phyloP scores from a whole-genome alignment of 37 sponge, comb jelly and placozoan species.

The Beroe forskalii region DNA sequence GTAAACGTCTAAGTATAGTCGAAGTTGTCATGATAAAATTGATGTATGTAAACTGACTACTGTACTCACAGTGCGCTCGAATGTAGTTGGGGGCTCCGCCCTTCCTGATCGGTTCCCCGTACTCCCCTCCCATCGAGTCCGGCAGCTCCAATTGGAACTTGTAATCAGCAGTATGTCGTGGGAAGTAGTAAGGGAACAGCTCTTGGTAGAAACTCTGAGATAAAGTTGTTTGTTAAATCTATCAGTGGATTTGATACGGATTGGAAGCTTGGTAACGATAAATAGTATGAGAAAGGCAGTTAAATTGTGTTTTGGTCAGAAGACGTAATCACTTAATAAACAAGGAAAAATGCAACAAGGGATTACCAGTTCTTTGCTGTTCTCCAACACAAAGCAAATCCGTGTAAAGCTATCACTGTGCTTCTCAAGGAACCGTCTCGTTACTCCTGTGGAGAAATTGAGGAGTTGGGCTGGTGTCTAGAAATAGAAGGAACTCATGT shows the following conservation, averaged over 20 bases:
- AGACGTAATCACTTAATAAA: no score
- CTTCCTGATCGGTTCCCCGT: conserved; percentile 40
- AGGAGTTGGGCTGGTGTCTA: neutral
- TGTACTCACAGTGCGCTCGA: conserved; percentile 34
- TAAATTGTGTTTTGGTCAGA: no score
- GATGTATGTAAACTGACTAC: no score
- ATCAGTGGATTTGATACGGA: no score
- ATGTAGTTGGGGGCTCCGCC: neutral
- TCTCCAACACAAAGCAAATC: conserved; percentile 53
- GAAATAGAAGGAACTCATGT: no score
- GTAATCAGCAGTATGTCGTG: conserved; percentile 32
- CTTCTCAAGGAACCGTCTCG: conserved; percentile 25
- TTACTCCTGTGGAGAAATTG: neutral
- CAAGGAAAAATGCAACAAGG: no score
- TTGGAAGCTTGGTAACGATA: no score
- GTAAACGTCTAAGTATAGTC: no score
- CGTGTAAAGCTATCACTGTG: conserved; percentile 8
- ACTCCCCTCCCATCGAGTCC: conserved; percentile 6
- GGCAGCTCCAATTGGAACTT: conserved; percentile 41
- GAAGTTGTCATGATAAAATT: no score
- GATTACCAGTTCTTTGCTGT: neutral
- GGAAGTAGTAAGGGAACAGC: conserved; percentile 38
- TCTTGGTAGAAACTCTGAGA: conserved; percentile 43
- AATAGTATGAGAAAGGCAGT: no score
- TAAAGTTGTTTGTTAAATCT: no score